phyloP scores from a whole-genome alignment of 1,140 invertebrate genomes.

The Onthophagus taurus region DNA sequence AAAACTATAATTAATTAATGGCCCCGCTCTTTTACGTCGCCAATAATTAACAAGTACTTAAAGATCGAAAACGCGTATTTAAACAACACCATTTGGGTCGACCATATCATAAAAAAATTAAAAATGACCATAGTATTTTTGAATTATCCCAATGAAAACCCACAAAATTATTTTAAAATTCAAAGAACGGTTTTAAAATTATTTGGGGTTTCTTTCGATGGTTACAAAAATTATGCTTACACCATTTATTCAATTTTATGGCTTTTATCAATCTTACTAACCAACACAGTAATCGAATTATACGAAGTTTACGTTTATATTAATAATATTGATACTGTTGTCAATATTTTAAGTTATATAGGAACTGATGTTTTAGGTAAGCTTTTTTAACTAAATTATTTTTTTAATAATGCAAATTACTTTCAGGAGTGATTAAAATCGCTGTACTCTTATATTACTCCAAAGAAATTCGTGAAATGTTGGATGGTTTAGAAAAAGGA shows the following conservation, averaged over 20 bases:
- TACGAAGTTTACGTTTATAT: slow-evolving; percentile 9
- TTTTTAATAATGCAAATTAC: not conserved
- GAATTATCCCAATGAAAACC: no score
- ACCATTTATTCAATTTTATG: slow-evolving; percentile 1
- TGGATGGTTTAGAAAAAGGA: slow-evolving; percentile 5
- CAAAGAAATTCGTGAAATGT: not conserved
- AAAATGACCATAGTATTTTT: no score
- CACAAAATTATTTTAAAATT: slow-evolving; percentile 4
- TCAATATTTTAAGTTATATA: slow-evolving; percentile 11
- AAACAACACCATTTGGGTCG: no score
- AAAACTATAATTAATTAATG: no score
- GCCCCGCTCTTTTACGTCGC: no score
- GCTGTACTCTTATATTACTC: slow-evolving; percentile 3
- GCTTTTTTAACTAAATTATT: not conserved
- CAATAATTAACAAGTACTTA: no score
- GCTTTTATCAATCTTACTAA: not conserved
- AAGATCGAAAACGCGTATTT: no score
- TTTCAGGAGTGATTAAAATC: slow-evolving; percentile 6
- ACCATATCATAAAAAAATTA: no score
- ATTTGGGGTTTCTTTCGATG: slow-evolving; percentile 3
- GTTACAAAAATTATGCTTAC: not conserved
- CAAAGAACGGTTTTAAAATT: slow-evolving; percentile 5
- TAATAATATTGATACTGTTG: slow-evolving; percentile 3
- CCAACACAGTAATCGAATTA: slow-evolving; percentile 5
- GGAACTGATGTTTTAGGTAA: slow-evolving; percentile 9